phyloP scores from a whole-genome alignment of 2,113 vertebrate species.

The Megalops atlanticus region DNA sequence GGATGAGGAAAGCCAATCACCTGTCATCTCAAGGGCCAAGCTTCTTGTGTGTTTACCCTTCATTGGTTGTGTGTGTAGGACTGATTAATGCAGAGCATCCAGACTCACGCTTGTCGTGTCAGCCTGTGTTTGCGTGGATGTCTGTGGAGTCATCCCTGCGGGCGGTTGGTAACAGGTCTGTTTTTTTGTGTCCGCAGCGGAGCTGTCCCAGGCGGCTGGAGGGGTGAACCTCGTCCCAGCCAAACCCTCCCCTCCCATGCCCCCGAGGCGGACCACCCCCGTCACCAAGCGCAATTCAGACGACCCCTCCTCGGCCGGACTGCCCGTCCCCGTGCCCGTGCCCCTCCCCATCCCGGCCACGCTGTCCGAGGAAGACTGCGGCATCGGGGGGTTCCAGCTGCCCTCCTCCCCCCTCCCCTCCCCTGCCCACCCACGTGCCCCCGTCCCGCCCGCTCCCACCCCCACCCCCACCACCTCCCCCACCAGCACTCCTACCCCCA shows the following conservation, averaged over 20 bases:
- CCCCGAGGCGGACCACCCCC: constrained; percentile 84
- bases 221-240: constrained; percentile 66
- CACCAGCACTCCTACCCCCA: constrained; percentile 48
- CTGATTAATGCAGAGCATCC: background rate
- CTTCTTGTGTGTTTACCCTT: background rate
- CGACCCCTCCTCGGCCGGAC: constrained; percentile 52
- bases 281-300: constrained; percentile 69
- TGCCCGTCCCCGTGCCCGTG: constrained; percentile 64
- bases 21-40: background rate
- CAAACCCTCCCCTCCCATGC: constrained; percentile 92
- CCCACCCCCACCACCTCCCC: constrained; percentile 75
- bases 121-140: background rate
- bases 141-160: background rate
- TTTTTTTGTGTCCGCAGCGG: constrained; percentile 70
- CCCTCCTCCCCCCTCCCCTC: constrained; percentile 66
- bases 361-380: constrained; percentile 64
- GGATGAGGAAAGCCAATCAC: background rate
- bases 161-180: background rate
- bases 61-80: background rate
- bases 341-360: constrained; percentile 63
- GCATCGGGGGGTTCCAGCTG: constrained; percentile 71
- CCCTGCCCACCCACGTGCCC: constrained; percentile 74
- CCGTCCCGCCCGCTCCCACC: constrained; percentile 51
- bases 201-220: constrained; percentile 80
- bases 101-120: background rate